These are phyloP conservation scores for Cettia cetti DNA, from an alignment of 2,113 vertebrate species.

Conservation along the genomic window DNA sequence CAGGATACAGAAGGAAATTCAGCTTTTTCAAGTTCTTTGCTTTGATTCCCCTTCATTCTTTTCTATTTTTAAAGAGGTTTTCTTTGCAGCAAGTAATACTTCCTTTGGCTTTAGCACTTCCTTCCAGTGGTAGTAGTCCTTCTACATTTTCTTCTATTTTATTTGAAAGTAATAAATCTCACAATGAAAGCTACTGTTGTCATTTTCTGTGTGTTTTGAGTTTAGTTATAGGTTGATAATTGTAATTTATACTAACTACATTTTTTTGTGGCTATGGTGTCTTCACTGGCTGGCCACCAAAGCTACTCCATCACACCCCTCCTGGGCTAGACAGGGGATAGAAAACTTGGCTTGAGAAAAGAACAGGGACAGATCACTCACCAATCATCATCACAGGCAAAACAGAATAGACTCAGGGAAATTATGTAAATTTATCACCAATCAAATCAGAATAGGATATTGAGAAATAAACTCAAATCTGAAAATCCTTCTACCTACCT, in stretches of 20 bases:
- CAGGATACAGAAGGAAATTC: neutral
- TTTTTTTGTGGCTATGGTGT: neutral
- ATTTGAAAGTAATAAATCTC: neutral
- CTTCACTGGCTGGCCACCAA: neutral
- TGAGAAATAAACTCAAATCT: neutral
- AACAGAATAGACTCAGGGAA: neutral
- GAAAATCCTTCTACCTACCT: neutral
- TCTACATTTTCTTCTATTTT: neutral
- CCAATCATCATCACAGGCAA: neutral
- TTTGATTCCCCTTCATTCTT: neutral
- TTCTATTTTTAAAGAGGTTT: neutral
- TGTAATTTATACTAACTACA: neutral
- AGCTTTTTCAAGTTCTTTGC: neutral
- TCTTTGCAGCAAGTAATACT: neutral
- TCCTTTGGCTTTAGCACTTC: neutral
- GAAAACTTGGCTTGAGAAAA: neutral
- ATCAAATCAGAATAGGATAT: neutral
- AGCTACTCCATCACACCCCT: rapidly evolving
- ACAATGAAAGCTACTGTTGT: neutral
- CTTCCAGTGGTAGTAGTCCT: neutral
- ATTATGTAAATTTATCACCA: neutral
- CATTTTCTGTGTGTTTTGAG: neutral
- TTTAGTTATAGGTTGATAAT: neutral
- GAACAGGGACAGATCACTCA: neutral
- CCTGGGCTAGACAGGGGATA: neutral